A percentile compares a stretch with the other conserved stretches of the same genome.
Conservation (phyloP, 2,888 invertebrate species). For the Nineta flava region DNA sequence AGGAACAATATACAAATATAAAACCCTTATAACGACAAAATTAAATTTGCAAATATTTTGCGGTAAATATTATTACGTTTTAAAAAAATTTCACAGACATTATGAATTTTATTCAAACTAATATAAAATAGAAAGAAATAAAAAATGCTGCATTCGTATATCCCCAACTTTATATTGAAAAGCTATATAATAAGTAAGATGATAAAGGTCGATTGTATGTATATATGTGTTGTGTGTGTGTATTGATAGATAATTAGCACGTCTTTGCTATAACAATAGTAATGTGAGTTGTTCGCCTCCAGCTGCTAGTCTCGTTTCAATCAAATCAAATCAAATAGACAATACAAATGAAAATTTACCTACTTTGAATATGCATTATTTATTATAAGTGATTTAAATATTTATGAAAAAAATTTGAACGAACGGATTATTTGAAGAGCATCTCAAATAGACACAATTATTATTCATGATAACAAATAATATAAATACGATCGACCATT, state of each 20-base stretch:
- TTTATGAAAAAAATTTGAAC: too few species aligned
- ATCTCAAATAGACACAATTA: background rate
- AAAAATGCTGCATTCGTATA: background rate
- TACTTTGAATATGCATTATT: background rate
- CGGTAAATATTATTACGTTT: too few species aligned
- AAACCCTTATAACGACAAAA: too few species aligned
- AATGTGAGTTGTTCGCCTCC: background rate
- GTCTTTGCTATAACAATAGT: conserved; percentile 1
- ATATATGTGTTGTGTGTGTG: background rate
- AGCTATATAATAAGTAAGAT: too few species aligned
- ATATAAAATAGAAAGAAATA: background rate
- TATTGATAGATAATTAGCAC: conserved; percentile 7
- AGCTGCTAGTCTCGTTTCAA: background rate
- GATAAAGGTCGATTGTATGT: background rate
- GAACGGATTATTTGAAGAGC: background rate
- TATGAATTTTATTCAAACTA: too few species aligned
- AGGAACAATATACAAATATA: too few species aligned
- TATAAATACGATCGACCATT: too few species aligned
- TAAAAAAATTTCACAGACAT: too few species aligned
- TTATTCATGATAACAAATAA: background rate
- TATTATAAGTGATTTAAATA: too few species aligned
- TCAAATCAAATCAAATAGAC: too few species aligned
- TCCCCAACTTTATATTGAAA: too few species aligned
- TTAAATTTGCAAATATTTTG: too few species aligned
- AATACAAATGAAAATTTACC: background rate